Percentiles rank a stretch among this genome's conserved stretches.
Evolutionary conservation across 2,888 invertebrate species (phyloP).

Genomic region (Drosophila nigricruria): DNA sequence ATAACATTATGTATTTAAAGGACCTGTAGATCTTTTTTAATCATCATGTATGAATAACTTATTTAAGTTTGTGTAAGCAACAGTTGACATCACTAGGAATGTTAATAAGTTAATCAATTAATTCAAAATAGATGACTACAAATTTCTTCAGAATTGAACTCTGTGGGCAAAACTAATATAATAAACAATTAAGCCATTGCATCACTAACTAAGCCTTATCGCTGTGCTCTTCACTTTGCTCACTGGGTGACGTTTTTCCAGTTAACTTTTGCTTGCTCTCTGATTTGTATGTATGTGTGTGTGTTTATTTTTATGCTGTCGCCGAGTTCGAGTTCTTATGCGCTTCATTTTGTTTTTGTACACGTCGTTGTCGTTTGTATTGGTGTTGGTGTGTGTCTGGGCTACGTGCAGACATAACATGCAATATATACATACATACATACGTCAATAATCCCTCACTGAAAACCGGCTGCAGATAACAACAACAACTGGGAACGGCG

Average conservation of each 20-base stretch:
- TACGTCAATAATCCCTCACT: slow-evolving; percentile 77
- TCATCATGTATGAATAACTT: too few species aligned
- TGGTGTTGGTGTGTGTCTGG: slow-evolving; percentile 66
- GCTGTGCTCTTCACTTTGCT: slow-evolving; percentile 28
- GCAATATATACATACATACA: slow-evolving; percentile 50
- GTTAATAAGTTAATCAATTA: not conserved
- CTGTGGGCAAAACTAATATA: slow-evolving; percentile 6
- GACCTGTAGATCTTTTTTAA: slow-evolving; percentile 3
- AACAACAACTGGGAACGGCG: slow-evolving; percentile 61
- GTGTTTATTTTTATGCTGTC: slow-evolving; percentile 80
- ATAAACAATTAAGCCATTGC: slow-evolving; percentile 30
- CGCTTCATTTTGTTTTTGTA: slow-evolving; percentile 72
- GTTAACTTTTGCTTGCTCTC: slow-evolving; percentile 58
- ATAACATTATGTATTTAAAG: not conserved
- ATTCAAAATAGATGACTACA: not conserved
- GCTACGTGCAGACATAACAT: slow-evolving; percentile 80
- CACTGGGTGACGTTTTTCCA: slow-evolving; percentile 75
- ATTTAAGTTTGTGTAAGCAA: too few species aligned
- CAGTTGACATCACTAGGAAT: not conserved
- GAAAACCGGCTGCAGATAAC: slow-evolving; percentile 76
- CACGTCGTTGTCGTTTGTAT: slow-evolving; percentile 47
- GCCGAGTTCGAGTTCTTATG: slow-evolving; percentile 72
- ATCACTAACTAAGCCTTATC: slow-evolving; percentile 45
- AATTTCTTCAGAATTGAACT: slow-evolving; percentile 7
- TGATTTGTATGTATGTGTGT: slow-evolving; percentile 44